These are phyloP conservation scores for Phyllostomus hastatus DNA, from an alignment of 2,113 vertebrate genomes.

Conservation along the genomic window DNA sequence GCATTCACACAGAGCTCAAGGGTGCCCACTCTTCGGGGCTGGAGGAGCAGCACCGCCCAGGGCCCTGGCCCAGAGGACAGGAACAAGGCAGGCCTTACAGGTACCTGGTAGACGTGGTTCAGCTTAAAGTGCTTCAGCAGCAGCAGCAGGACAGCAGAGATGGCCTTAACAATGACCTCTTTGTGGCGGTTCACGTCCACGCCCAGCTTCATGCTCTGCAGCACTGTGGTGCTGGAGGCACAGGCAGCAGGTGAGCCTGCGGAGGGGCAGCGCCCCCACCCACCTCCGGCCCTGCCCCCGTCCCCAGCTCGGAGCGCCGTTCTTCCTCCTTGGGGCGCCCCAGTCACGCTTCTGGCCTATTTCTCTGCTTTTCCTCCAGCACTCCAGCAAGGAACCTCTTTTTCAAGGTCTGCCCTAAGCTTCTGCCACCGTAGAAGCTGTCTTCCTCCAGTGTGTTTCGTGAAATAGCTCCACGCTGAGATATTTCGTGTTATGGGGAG, in stretches of 20 bases:
- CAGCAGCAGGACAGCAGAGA: conserved; percentile 94
- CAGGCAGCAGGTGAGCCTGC: background rate
- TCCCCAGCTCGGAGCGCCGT: background rate
- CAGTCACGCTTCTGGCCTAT: background rate
- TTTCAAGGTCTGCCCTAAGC: background rate
- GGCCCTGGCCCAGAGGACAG: background rate
- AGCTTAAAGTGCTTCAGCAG: conserved; percentile 98
- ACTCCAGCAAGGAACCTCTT: background rate
- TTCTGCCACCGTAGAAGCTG: background rate
- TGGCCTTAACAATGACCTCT: conserved; percentile 98
- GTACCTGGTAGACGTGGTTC: conserved; percentile 97
- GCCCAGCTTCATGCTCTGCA: conserved; percentile 99
- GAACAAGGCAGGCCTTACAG: background rate
- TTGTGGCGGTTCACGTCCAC: conserved; percentile 98
- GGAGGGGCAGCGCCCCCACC: rapidly evolving
- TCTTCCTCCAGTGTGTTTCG: background rate
- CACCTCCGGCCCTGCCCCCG: no score
- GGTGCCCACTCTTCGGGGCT: background rate
- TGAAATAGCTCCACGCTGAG: background rate
- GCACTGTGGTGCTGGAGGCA: conserved; percentile 90
- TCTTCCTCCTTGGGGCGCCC: background rate
- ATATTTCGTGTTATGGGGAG: background rate
- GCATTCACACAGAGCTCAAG: background rate
- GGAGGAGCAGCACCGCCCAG: background rate
- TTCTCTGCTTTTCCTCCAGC: background rate